Percentiles rank a stretch among this genome's conserved stretches.
Conservation (phyloP, 1,140 invertebrate genomes). For the Amyelois transitella region DNA sequence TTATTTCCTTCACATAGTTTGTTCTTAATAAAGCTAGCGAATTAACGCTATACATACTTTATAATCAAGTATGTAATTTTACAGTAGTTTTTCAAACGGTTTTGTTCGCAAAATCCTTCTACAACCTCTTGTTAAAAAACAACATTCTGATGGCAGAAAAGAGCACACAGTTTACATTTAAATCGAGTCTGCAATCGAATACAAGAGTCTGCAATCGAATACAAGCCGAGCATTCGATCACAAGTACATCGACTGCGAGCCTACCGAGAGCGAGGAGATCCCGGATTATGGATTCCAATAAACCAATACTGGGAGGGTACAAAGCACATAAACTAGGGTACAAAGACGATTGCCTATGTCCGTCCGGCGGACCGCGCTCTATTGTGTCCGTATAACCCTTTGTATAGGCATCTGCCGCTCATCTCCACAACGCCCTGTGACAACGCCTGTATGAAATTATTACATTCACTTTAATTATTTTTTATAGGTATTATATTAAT, state of each 20-base stretch:
- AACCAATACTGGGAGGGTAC: slow-evolving; percentile 1
- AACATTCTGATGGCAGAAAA: background rate
- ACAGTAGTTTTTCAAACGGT: too few relatives aligned
- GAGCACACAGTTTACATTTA: background rate
- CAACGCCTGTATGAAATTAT: background rate
- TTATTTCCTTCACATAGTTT: too few relatives aligned
- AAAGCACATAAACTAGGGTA: slow-evolving; percentile 1
- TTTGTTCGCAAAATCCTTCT: too few relatives aligned
- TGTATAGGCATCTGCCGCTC: background rate
- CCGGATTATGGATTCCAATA: slow-evolving; percentile 1
- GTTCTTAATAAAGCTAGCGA: too few relatives aligned
- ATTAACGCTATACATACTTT: too few relatives aligned
- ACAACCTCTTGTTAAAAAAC: too few relatives aligned
- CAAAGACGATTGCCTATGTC: slow-evolving; percentile 2
- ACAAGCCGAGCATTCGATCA: background rate
- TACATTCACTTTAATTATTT: too few relatives aligned
- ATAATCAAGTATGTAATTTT: too few relatives aligned
- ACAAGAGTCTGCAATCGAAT: background rate
- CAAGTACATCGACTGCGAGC: too few relatives aligned
- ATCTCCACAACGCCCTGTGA: background rate
- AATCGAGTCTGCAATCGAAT: background rate
- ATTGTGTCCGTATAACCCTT: background rate
- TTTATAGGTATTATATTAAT: too few relatives aligned
- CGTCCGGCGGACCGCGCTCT: background rate
- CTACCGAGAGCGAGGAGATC: background rate